Percentiles rank a stretch among this genome's conserved stretches.
Evolutionary conservation across 2,113 vertebrate genomes (phyloP).

Genomic region (Fregata magnificens): DNA sequence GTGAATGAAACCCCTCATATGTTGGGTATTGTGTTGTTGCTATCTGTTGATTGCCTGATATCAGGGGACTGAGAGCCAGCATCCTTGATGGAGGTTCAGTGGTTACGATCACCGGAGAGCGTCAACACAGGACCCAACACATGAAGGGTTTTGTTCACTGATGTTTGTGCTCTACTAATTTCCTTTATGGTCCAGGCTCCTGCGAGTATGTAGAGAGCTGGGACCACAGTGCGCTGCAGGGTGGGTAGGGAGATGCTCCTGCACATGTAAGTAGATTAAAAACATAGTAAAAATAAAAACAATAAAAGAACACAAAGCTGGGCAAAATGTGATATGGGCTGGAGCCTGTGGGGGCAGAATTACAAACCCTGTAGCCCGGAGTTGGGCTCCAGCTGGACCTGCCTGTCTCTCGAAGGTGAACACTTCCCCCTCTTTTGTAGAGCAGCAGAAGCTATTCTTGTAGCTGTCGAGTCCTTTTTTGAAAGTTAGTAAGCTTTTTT

Average conservation of each 20-base stretch:
- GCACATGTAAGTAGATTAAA: rapidly evolving
- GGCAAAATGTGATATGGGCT: neutral
- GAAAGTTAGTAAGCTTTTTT: slow-evolving; percentile 3
- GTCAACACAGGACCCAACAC: neutral
- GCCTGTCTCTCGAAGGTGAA: neutral
- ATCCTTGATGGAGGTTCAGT: neutral
- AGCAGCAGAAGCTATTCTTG: slow-evolving; percentile 6
- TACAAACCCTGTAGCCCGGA: neutral
- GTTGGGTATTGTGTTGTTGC: neutral
- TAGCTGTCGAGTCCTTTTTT: slow-evolving; percentile 15
- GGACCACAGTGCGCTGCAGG: rapidly evolving
- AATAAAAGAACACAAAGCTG: neutral
- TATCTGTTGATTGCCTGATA: neutral
- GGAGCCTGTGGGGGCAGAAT: neutral
- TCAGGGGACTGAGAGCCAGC: neutral
- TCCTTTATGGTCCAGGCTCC: neutral
- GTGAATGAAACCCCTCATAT: neutral
- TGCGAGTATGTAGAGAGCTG: rapidly evolving
- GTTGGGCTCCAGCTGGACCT: neutral
- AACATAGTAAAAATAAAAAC: neutral
- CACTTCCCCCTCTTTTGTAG: neutral
- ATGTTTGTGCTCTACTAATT: neutral
- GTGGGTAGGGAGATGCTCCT: neutral
- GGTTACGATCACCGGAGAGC: neutral
- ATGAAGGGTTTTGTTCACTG: neutral